Base-by-base conservation (phyloP, 2,888 invertebrate species). In the Mystacides longicornis region DNA sequence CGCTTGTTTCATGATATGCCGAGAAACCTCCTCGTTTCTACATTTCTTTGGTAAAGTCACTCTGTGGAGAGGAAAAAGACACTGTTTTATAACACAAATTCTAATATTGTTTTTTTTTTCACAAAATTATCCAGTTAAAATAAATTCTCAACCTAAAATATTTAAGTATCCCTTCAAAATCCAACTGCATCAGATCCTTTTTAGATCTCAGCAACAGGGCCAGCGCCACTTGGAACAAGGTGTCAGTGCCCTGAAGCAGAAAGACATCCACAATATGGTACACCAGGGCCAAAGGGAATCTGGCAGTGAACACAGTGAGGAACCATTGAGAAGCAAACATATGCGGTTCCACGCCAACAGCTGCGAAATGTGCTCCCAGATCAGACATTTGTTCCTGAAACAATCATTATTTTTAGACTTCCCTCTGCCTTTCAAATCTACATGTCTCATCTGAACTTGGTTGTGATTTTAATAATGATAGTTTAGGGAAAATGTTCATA, bases 321-420 rank as follows among this genome's bases (percentile, higher is more conserved):
- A 99, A 98, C 99, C 99, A 99, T 74, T 99, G 99, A 3, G 94
- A 95, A 20, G 98, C 98, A 71, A 93, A 99, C 97, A 97, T 98
- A 75, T 99, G 98, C 23, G 93, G 89, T 73, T 99, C 98, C 49
- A 99, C 87, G 50, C 87, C 86, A 57, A 80, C 86, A 82, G 74
- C 86, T 64, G 80, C 81, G 72, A 93, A 92, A 68, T 93, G 93
- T 57, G 85, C 85, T 67, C 87, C 86, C 55, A 93, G 71, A 59
- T 90, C 87, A 1, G 85, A 84, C 61, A 93, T 70, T 72, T 92
- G 91, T 72, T 94, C 91, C 82, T 87, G 69, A n/a, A 75, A 69
- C 42, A 57, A 9, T 31, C 31, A 31, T n/a, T n/a, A n/a, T n/a
- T n/a, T n/a, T n/a, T n/a, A n/a, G n/a, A n/a, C n/a, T n/a, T n/a